Evolutionary conservation across 2,888 invertebrate genomes (phyloP).

Genomic region (Mythimna ferrago): DNA sequence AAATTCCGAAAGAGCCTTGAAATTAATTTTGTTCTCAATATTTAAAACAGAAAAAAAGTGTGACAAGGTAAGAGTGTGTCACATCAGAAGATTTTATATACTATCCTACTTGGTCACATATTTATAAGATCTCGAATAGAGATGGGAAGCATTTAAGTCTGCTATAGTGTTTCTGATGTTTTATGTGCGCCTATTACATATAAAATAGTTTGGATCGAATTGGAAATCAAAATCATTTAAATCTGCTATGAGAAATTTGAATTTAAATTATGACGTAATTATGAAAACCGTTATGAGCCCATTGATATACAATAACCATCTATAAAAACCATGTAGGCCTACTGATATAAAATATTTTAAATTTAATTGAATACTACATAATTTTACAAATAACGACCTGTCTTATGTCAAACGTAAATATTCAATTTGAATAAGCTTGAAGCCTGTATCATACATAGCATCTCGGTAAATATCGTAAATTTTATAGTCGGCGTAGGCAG

Average conservation of each 20-base stretch:
- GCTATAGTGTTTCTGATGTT: background rate
- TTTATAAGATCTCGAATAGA: background rate
- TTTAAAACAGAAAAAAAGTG: background rate
- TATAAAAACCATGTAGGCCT: no score
- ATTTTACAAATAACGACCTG: slow-evolving; percentile 1
- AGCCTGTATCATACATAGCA: no score
- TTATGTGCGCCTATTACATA: no score
- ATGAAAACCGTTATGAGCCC: no score
- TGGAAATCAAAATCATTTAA: no score
- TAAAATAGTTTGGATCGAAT: no score
- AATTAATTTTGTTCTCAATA: background rate
- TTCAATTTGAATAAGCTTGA: background rate
- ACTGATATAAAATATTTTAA: no score
- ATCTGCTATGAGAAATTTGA: no score
- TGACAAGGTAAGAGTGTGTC: background rate
- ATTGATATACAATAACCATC: no score
- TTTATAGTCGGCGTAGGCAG: background rate
- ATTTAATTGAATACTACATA: background rate
- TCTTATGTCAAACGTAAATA: background rate
- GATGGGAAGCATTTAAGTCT: slow-evolving; percentile 1
- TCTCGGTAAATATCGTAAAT: background rate
- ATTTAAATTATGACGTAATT: no score
- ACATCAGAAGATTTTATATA: background rate
- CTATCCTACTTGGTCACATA: no score
- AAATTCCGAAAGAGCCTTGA: slow-evolving; percentile 23